A percentile compares a stretch with the other conserved stretches of the same genome.
phyloP scores from a whole-genome alignment of 2,888 invertebrate genomes.

The Drosophila quasianomalipes region DNA sequence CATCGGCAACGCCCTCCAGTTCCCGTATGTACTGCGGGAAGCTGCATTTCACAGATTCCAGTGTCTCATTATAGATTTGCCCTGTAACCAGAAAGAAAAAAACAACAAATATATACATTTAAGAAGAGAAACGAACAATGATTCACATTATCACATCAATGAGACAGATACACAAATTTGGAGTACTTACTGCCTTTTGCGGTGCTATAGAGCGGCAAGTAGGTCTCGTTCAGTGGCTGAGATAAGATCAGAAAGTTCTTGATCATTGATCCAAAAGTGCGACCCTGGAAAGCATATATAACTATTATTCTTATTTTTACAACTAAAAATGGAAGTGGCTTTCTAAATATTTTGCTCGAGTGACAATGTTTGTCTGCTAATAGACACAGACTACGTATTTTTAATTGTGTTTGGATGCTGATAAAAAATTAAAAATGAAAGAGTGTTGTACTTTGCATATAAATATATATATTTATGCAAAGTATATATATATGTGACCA shows the following conservation, averaged over 20 bases:
- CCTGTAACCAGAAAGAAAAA: slow-evolving; percentile 59
- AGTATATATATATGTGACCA: slow-evolving; percentile 4
- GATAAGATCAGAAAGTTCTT: slow-evolving; percentile 88
- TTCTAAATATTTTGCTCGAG: slow-evolving; percentile 22
- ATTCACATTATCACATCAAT: slow-evolving; percentile 14
- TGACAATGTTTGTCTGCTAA: slow-evolving; percentile 33
- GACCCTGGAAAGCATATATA: slow-evolving; percentile 88
- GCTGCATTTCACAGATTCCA: slow-evolving; percentile 88
- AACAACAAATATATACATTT: not conserved
- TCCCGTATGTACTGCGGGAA: slow-evolving; percentile 94
- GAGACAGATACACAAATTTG: not conserved
- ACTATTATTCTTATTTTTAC: not conserved
- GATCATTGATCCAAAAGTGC: slow-evolving; percentile 91
- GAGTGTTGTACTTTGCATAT: not conserved
- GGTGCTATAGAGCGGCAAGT: slow-evolving; percentile 90
- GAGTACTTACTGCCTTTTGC: slow-evolving; percentile 87
- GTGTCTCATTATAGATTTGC: slow-evolving; percentile 90
- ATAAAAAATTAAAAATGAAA: slow-evolving; percentile 1
- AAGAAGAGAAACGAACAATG: not conserved
- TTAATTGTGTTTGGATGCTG: slow-evolving; percentile 5
- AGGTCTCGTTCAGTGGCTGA: slow-evolving; percentile 88
- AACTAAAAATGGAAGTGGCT: slow-evolving; percentile 18
- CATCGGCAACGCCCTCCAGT: slow-evolving; percentile 93
- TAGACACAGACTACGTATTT: slow-evolving; percentile 1
- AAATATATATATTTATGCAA: slow-evolving; percentile 1